Evolutionary conservation across 2,797 vertebrate species (phyloP).

Genomic region (Cercopithecus hamlyni): DNA sequence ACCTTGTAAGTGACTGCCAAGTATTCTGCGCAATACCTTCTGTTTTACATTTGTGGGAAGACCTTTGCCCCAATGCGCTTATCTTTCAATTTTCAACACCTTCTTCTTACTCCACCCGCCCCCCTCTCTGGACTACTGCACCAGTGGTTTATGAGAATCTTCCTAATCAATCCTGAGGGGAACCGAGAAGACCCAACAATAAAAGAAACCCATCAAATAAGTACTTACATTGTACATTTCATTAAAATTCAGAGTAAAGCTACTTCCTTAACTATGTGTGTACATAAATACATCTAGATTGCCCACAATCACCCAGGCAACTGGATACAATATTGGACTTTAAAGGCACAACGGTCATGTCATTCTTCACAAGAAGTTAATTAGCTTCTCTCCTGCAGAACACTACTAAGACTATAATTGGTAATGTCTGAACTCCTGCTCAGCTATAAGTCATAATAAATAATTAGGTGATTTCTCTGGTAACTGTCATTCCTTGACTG

Average conservation of each 20-base stretch:
- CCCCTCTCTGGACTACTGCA: neutral
- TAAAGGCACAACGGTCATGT: constrained; percentile 31
- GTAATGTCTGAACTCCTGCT: constrained; percentile 49
- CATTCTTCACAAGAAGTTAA: constrained; percentile 54
- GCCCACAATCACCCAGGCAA: constrained; percentile 44
- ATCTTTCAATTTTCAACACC: neutral
- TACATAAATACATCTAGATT: neutral
- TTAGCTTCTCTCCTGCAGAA: constrained; percentile 53
- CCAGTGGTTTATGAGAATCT: neutral
- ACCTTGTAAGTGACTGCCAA: neutral
- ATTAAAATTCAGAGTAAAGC: constrained; percentile 27
- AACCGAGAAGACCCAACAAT: neutral
- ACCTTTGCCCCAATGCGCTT: neutral
- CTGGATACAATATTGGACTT: constrained; percentile 39
- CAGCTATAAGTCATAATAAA: constrained; percentile 55
- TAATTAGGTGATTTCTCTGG: constrained; percentile 56
- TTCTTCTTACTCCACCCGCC: neutral
- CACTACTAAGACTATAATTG: constrained; percentile 29
- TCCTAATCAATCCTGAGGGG: neutral
- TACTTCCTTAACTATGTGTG: neutral
- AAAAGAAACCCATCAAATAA: constrained; percentile 42
- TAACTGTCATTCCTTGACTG: constrained; percentile 21
- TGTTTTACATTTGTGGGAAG: neutral
- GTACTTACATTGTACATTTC: neutral
- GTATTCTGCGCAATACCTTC: neutral